Evolutionary conservation across 2,888 invertebrate genomes (phyloP), one percentile per base, ranked within the genome.

Genomic region (Euplexia lucipara): DNA sequence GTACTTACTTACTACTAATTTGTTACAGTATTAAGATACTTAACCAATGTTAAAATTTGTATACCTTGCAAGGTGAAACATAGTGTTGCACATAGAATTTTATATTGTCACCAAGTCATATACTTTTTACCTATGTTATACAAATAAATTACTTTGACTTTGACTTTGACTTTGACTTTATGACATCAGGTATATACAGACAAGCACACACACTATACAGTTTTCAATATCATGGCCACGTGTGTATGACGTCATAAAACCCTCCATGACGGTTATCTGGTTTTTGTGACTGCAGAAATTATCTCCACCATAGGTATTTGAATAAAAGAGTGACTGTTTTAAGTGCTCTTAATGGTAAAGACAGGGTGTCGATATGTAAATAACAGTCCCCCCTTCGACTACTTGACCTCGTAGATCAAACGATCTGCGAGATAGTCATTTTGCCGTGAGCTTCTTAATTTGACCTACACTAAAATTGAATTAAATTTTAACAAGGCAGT

Each of bases 381-480:
- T 41, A 47, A 9, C 35, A 20, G 41, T 8, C 26, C 18, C 14
- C 44, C 8, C 41, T 51, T 65, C 5, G 41, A 22, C 32, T 14
- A 54, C 44, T 65, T 65, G 73, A 65, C 35, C 10, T 32, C 35
- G 32, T 26, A 16, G 39, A 56, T 73, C 67, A 57, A 57, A 71
- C 20, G 71, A 67, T 12, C 20, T 45, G 44, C 44, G 9, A 30
- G 37, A 22, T 45, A 51, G 20, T 20, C 37, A 63, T 51, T 71
- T 51, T 51, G 16, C 26, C 34, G 26, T 16, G 1, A 44, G 32
- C 32, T 26, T 16, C 2, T 39, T 16, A 45, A 20, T 47, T 26
- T 39, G 30, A 26, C 26, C 26, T 20, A 53, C 22, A 22, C 39
- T 10, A 32, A 34, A 12, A 59, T n/a, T 44, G 9, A 16, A 26